Conservation (phyloP, 2,888 invertebrate species). For the Mactromeris polynyma region DNA sequence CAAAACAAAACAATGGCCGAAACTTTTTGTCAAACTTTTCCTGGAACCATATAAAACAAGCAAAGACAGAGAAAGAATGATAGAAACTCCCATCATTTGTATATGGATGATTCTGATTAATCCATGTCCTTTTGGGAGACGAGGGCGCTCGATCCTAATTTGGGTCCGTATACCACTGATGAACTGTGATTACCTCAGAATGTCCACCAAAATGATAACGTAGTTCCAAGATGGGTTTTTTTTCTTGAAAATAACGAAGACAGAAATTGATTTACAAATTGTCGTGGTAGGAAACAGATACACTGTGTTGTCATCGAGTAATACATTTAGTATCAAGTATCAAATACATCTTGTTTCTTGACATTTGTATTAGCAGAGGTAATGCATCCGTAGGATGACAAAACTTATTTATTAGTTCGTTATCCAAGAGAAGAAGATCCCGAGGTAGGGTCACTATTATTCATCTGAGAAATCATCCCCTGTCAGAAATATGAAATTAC, state of each 20-base stretch:
- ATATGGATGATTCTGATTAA: background rate
- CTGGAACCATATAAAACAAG: too few species aligned
- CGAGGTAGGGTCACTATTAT: background rate
- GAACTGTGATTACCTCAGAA: background rate
- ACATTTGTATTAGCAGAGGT: background rate
- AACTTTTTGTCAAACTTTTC: too few species aligned
- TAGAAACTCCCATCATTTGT: background rate
- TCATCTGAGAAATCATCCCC: background rate
- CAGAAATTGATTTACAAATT: constrained; percentile 1
- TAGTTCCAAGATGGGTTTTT: background rate
- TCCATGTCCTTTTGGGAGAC: background rate
- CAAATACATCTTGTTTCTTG: background rate
- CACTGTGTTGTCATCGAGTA: background rate
- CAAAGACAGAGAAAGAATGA: too few species aligned
- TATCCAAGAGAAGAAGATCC: background rate
- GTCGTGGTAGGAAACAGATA: constrained; percentile 14
- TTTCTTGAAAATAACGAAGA: constrained; percentile 6
- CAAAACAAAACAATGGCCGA: too few species aligned
- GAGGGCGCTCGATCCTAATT: background rate
- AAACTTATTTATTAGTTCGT: background rate
- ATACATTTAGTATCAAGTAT: background rate
- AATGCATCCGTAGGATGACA: background rate
- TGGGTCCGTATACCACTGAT: background rate
- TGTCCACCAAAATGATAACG: constrained; percentile 1
- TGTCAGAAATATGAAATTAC: background rate